Conservation (phyloP, 2,797 vertebrate species). For the Fistularia tabacaria region DNA sequence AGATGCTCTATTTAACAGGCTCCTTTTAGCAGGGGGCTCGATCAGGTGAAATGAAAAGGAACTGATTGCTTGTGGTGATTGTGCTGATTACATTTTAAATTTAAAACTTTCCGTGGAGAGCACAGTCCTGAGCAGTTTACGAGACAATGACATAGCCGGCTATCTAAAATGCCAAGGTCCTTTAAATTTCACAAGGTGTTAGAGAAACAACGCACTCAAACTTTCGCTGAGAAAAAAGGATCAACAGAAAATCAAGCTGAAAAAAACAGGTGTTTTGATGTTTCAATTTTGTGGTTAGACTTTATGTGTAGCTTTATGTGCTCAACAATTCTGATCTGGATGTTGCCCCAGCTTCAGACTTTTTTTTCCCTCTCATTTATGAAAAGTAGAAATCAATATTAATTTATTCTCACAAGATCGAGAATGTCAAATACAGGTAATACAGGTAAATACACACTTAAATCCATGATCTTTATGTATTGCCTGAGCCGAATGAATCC, state of each 20-base stretch:
- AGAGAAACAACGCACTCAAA: slow-evolving; percentile 9
- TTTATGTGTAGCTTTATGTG: too few species aligned
- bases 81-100: slow-evolving; percentile 81
- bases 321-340: too few species aligned
- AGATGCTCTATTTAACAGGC: slow-evolving; percentile 61
- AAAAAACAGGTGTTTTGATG: too few species aligned
- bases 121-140: slow-evolving; percentile 40
- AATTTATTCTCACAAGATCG: too few species aligned
- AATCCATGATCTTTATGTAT: slow-evolving; percentile 23
- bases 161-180: slow-evolving; percentile 44
- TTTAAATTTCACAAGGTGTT: slow-evolving; percentile 3
- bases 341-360: too few species aligned
- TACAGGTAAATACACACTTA: not conserved
- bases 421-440: not conserved
- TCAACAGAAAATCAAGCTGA: too few species aligned
- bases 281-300: too few species aligned
- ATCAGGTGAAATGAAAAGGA: slow-evolving; percentile 73
- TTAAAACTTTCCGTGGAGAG: slow-evolving; percentile 61
- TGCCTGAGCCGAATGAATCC: slow-evolving; percentile 33
- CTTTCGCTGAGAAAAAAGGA: too few species aligned
- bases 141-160: slow-evolving; percentile 53
- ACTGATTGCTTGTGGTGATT: slow-evolving; percentile 77
- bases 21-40: slow-evolving; percentile 60
- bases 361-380: too few species aligned
- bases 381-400: too few species aligned